Percentiles rank a stretch among this genome's conserved stretches.
These are phyloP conservation scores for Papilio gigon DNA, from an alignment of 2,888 invertebrate species.

Conservation along the genomic window DNA sequence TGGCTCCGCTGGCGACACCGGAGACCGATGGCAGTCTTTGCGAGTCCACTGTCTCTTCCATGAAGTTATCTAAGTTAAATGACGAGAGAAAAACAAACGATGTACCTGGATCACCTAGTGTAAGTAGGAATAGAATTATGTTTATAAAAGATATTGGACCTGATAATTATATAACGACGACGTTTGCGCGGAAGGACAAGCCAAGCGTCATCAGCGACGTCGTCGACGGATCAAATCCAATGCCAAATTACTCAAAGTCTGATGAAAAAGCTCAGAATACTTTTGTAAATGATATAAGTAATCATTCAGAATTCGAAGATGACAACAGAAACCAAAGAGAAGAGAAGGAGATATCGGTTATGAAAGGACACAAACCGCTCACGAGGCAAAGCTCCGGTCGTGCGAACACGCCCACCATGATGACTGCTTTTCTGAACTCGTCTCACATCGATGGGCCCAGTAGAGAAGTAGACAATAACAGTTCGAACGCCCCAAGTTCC, in stretches of 20 bases:
- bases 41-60: slow-evolving; percentile 80
- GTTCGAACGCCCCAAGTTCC: slow-evolving; percentile 71
- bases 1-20: slow-evolving; percentile 84
- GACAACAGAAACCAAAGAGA: slow-evolving; percentile 79
- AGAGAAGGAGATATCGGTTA: slow-evolving; percentile 74
- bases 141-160: slow-evolving; percentile 86
- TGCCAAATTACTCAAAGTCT: slow-evolving; percentile 73
- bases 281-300: slow-evolving; percentile 76
- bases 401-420: slow-evolving; percentile 77
- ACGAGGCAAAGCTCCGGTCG: slow-evolving; percentile 85
- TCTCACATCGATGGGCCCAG: slow-evolving; percentile 67
- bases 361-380: slow-evolving; percentile 86
- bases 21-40: slow-evolving; percentile 84
- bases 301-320: slow-evolving; percentile 77
- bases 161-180: slow-evolving; percentile 88
- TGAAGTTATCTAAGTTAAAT: slow-evolving; percentile 75
- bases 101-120: slow-evolving; percentile 69
- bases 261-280: slow-evolving; percentile 78
- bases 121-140: slow-evolving; percentile 81
- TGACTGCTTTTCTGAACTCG: slow-evolving; percentile 77
- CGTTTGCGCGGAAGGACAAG: slow-evolving; percentile 79
- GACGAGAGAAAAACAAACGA: slow-evolving; percentile 73
- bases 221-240: slow-evolving; percentile 64
- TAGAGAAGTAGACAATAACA: slow-evolving; percentile 61
- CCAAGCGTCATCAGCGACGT: slow-evolving; percentile 57